phyloP scores from a whole-genome alignment of 2,797 vertebrate species.

The Acanthurus tractus region DNA sequence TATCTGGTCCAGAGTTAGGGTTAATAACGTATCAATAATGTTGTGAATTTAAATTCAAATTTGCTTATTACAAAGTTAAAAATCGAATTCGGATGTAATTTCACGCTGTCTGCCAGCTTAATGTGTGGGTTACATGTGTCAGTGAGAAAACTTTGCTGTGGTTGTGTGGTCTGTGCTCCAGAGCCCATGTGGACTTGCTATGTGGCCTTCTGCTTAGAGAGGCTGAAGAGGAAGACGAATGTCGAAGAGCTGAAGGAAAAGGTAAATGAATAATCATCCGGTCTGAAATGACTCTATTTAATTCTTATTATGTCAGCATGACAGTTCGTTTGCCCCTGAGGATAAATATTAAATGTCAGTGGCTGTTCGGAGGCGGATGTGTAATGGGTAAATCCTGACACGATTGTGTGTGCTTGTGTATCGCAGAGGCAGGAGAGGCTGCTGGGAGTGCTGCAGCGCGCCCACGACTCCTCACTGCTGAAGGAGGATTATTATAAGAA shows the following conservation, averaged over 20 bases:
- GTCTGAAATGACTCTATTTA: background rate
- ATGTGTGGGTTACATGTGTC: no score
- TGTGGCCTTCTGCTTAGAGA: slow-evolving; percentile 89
- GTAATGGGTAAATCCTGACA: slow-evolving; percentile 15
- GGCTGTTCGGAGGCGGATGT: background rate
- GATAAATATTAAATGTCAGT: background rate
- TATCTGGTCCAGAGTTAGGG: no score
- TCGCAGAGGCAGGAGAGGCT: slow-evolving; percentile 90
- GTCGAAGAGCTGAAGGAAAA: slow-evolving; percentile 89
- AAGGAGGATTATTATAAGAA: slow-evolving; percentile 89
- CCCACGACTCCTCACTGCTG: slow-evolving; percentile 87
- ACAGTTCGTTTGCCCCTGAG: background rate
- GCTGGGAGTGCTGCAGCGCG: slow-evolving; percentile 85
- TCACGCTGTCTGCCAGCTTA: no score
- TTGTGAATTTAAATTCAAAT: no score
- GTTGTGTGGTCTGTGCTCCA: slow-evolving; percentile 66
- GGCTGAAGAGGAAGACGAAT: slow-evolving; percentile 92
- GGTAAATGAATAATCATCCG: slow-evolving; percentile 75
- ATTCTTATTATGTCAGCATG: background rate
- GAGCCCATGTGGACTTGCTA: slow-evolving; percentile 95
- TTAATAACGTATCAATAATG: no score
- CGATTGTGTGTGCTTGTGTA: background rate
- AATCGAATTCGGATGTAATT: background rate
- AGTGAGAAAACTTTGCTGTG: slow-evolving; percentile 20
- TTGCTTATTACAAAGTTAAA: no score